These are phyloP conservation scores for Lymantria dispar DNA, from an alignment of 2,888 invertebrate genomes.

Conservation along the genomic window DNA sequence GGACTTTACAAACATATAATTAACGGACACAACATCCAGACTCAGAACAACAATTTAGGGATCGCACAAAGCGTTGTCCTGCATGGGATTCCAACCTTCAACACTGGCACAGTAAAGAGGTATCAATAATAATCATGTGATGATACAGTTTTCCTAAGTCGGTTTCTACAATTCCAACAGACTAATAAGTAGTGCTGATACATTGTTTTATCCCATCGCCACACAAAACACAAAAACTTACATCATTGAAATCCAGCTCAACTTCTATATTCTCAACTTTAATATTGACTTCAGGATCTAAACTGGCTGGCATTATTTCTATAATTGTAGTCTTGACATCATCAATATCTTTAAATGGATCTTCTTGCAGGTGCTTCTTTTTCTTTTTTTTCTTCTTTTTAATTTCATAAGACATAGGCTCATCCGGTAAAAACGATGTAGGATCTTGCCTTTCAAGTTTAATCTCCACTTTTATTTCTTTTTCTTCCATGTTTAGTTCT, in stretches of 20 bases:
- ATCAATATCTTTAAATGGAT: slow-evolving; percentile 68
- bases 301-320: slow-evolving; percentile 17
- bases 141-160: too few species aligned
- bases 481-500: slow-evolving; percentile 15
- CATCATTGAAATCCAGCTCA: slow-evolving; percentile 72
- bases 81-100: too few species aligned
- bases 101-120: too few species aligned
- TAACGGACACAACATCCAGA: too few species aligned
- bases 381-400: slow-evolving; percentile 72
- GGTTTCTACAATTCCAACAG: too few species aligned
- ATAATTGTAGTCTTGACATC: slow-evolving; percentile 24
- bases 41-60: too few species aligned
- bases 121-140: too few species aligned
- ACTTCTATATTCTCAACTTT: slow-evolving; percentile 76
- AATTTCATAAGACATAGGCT: slow-evolving; percentile 69
- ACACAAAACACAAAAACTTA: slow-evolving; percentile 37
- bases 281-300: slow-evolving; percentile 69
- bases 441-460: slow-evolving; percentile 54
- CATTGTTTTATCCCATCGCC: too few species aligned
- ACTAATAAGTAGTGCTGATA: too few species aligned
- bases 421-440: slow-evolving; percentile 65
- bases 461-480: slow-evolving; percentile 22
- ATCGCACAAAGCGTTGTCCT: too few species aligned
- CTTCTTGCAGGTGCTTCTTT: slow-evolving; percentile 52
- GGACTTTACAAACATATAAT: too few species aligned